Evolutionary conservation across 2,113 vertebrate genomes (phyloP).

Genomic region (Eulacestoma nigropectus): DNA sequence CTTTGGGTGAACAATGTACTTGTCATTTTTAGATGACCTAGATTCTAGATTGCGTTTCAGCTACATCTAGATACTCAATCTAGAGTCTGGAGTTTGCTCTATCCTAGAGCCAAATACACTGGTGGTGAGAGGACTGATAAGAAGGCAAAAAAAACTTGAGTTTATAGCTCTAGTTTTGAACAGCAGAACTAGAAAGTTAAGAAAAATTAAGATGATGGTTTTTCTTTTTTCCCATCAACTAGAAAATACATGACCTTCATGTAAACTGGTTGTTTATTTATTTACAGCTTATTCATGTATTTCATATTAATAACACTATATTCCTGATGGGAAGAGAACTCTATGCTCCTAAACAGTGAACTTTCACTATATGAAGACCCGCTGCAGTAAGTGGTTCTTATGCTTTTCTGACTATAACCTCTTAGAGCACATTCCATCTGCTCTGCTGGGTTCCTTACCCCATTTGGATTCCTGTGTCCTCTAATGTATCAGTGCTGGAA

Average conservation of each 20-base stretch:
- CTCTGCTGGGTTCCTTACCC: background rate
- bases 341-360: background rate
- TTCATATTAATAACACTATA: background rate
- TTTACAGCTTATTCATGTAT: background rate
- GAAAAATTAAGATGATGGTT: background rate
- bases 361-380: background rate
- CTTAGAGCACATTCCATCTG: background rate
- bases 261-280: background rate
- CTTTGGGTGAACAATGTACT: background rate
- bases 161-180: background rate
- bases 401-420: background rate
- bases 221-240: background rate
- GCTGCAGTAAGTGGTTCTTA: background rate
- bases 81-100: background rate
- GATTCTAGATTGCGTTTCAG: background rate
- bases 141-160: background rate
- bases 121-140: background rate
- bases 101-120: background rate
- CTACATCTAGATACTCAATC: background rate
- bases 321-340: background rate
- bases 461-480: background rate
- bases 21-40: background rate
- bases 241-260: background rate
- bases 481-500: background rate
- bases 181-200: background rate